Evolutionary conservation across 2,888 invertebrate genomes (phyloP), one percentile per base, ranked within the genome.

Genomic region (Tetramorium bicarinatum): DNA sequence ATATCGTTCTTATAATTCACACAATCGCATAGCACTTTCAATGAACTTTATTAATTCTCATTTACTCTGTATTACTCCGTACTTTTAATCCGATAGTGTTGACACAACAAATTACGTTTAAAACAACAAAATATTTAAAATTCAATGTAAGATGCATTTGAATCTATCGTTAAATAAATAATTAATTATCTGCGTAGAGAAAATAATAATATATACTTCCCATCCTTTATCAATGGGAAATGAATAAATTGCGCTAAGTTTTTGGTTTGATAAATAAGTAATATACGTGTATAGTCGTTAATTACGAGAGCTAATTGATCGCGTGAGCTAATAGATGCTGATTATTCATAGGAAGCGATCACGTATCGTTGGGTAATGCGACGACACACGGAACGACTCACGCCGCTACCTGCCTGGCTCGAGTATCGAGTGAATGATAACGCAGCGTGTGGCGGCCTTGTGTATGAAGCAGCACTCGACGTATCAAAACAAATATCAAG

Each of bases 341-440:
- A 64, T 64, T 64, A 64, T 21, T 64, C 41, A 15, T 64, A 64
- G 21, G 41, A 64, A 64, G 38, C 15, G 64, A 64, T 41, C 64
- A 15, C 41, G 15, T 64, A 21, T 41, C 62, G 38, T n/a, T 62
- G 38, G 61, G n/a, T 41, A 64, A 64, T 21, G 41, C 64, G 64
- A 62, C 11, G 62, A 64, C 15, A 41, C 64, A 21, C 21, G n/a
- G 34, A 62, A 6, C n/a, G n/a, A 64, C 21, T 34, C 61, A 41
- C 21, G 21, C 13, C 62, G 8, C 21, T 62, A 62, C 62, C 62
- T 38, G n/a, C 62, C 13, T 2, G n/a, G 13, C 21, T 62, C n/a
- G 21, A 64, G 41, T 64, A 13, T 64, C 21, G 21, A 13, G 64
- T 8, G 21, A 64, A 41, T 41, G 21, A 64, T 64, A 64, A 64